phyloP scores from a whole-genome alignment of 2,888 invertebrate species.

The Drosophila antonietae region DNA sequence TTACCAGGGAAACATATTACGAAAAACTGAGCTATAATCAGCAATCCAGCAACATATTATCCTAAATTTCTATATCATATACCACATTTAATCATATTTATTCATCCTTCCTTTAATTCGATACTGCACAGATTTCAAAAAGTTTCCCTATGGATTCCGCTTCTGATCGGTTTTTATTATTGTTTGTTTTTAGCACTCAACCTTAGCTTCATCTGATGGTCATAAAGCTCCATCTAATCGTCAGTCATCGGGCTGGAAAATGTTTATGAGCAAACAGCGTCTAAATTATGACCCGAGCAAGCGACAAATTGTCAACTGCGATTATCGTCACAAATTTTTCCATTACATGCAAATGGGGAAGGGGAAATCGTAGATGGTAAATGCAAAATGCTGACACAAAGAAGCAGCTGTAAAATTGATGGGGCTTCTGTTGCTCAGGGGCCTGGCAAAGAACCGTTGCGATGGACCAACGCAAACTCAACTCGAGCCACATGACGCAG shows the following conservation, averaged over 20 bases:
- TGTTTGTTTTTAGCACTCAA: neutral
- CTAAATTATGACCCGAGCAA: constrained; percentile 37
- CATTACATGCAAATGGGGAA: constrained; percentile 34
- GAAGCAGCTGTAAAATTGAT: constrained; percentile 60
- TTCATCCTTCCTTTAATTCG: neutral
- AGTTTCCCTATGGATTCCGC: neutral
- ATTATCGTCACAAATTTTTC: constrained; percentile 45
- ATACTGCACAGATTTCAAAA: neutral
- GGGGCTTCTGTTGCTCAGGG: constrained; percentile 31
- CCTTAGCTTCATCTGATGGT: constrained; percentile 7
- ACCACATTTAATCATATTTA: neutral
- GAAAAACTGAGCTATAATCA: neutral
- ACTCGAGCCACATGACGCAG: constrained; percentile 11
- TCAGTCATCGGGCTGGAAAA: constrained; percentile 27
- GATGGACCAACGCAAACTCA: constrained; percentile 54
- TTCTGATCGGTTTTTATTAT: constrained; percentile 6
- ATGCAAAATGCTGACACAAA: constrained; percentile 58
- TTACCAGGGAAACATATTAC: neutral
- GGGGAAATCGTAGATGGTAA: constrained; percentile 31
- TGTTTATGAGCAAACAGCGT: constrained; percentile 33
- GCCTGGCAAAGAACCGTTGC: constrained; percentile 51
- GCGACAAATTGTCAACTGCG: constrained; percentile 68
- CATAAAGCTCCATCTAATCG: constrained; percentile 29
- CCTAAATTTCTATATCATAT: neutral
- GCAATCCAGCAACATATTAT: neutral